Percentiles rank a stretch among this genome's conserved stretches.
phyloP scores from a whole-genome alignment of 1,140 invertebrate genomes.

The Heliconius melpomene region DNA sequence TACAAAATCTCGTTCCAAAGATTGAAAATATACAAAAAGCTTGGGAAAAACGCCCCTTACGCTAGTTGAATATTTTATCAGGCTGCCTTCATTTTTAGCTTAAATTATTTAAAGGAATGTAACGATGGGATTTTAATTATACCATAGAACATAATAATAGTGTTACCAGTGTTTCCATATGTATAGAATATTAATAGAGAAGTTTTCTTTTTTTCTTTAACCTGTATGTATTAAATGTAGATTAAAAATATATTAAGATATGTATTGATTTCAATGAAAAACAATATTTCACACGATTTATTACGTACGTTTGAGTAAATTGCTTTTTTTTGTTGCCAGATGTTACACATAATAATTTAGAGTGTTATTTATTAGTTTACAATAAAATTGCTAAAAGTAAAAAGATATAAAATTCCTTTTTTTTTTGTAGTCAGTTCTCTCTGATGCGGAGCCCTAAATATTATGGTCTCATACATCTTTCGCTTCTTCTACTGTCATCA shows the following conservation, averaged over 20 bases:
- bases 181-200: neutral
- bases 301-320: neutral
- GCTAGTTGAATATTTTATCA: slow-evolving; percentile 1
- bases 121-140: slow-evolving; percentile 41
- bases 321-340: neutral
- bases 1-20: neutral
- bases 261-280: neutral
- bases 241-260: neutral
- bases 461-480: no score
- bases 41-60: neutral
- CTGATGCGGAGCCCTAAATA: no score
- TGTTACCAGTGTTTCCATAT: neutral
- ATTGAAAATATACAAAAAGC: slow-evolving; percentile 1
- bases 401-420: no score
- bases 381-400: no score
- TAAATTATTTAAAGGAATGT: slow-evolving; percentile 18
- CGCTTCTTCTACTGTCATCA: no score
- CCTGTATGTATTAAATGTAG: neutral
- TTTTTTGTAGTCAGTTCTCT: no score
- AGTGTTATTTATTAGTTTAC: neutral
- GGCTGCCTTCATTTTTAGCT: neutral
- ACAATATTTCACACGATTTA: neutral
- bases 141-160: slow-evolving; percentile 21
- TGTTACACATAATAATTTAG: neutral
- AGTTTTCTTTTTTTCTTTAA: neutral